Base-by-base conservation (phyloP, 2,888 invertebrate genomes). In the Drosophila greeni region DNA sequence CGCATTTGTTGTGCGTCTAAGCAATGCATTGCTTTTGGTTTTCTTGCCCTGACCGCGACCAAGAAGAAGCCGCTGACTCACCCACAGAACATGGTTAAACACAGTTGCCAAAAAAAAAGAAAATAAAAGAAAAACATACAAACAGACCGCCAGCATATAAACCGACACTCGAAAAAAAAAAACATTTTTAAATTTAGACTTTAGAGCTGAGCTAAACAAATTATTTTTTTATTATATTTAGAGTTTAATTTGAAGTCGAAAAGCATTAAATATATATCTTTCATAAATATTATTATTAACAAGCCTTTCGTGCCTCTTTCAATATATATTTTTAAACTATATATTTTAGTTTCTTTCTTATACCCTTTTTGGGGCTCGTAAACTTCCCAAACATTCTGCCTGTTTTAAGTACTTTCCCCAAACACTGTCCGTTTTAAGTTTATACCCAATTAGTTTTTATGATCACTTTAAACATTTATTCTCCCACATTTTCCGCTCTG, bases 31-130 rank as follows among this genome's bases (percentile, higher is more conserved):
- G 64, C 39, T 53, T 66, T 75, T 75, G 29, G 53, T 77, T 85
- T 83, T 83, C 76, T 65, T 81, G 84, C 82, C 84, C 73, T 59
- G 77, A 54, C 66, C 83, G 59, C 73, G 74, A 75, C 70, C 80
- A 70, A 76, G 76, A 65, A 53, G 54, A 62, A 37, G 54, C 71
- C 81, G 57, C 65, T 76, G 76, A 76, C 67, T 83, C 79, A 85
- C 62, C 51, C 61, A 40, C 48, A 60, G 58, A 66, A 54, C 56
- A 59, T 58, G 53, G 34, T 60, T 40, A 47, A 39, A 47, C 39
- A 42, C 39, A 48, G 24, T 53, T 81, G 82, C 82, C 82, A 85
- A 77, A 72, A 79, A 48, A 42, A 31, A 45, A 43, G 11, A 16
- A 36, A 42, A 11, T 2, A 11, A 24, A 43, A 62, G 24, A 31